Percentiles rank a stretch among this genome's conserved stretches.
Conservation (phyloP, 2,113 vertebrate species). For the Catharus bicknelli region DNA sequence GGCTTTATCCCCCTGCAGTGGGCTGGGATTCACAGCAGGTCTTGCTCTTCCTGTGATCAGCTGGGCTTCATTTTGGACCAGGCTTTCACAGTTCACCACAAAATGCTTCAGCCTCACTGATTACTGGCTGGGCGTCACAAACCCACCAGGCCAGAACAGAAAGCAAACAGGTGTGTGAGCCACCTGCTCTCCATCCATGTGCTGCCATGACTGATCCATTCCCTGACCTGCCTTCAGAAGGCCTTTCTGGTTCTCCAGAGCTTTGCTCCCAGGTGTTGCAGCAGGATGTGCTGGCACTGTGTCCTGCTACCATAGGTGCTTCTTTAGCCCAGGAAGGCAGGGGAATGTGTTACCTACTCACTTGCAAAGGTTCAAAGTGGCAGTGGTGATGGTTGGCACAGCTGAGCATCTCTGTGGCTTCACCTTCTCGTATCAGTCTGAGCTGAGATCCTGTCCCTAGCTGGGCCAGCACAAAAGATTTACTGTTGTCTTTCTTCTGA, state of each 20-base stretch:
- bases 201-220: neutral
- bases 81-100: slow-evolving; percentile 26
- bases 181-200: neutral
- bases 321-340: neutral
- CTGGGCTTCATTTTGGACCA: neutral
- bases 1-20: neutral
- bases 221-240: neutral
- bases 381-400: neutral
- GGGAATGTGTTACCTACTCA: too few species aligned
- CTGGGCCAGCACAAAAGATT: neutral
- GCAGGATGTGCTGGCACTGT: neutral
- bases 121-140: slow-evolving; percentile 26
- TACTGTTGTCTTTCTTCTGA: neutral
- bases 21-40: neutral
- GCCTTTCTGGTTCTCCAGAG: neutral
- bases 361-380: neutral
- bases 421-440: neutral
- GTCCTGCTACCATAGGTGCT: neutral
- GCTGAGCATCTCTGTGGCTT: neutral
- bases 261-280: neutral
- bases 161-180: neutral
- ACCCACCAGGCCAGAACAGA: slow-evolving; percentile 13
- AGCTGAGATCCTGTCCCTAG: neutral
- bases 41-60: neutral
- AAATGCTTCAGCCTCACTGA: slow-evolving; percentile 25